These are phyloP conservation scores for Junonia oenone DNA, from an alignment of 2,888 invertebrate genomes.

Conservation along the genomic window DNA sequence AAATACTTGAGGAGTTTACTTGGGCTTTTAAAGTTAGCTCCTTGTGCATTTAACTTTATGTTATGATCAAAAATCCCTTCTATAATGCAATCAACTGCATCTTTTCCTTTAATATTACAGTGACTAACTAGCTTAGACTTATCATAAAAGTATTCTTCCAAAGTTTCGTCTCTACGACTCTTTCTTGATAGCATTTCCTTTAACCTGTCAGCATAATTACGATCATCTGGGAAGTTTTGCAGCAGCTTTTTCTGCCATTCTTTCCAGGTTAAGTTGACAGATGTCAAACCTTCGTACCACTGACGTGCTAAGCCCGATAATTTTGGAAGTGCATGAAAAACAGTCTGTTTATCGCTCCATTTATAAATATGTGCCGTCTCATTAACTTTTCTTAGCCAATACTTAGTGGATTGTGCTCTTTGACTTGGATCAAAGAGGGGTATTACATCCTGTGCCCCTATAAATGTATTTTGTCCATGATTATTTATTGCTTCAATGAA, in stretches of 20 bases:
- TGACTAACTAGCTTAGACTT: not conserved
- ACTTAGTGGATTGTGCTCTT: slow-evolving; percentile 14
- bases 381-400: slow-evolving; percentile 28
- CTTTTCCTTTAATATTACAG: slow-evolving; percentile 10
- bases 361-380: slow-evolving; percentile 26
- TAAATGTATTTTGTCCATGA: not conserved
- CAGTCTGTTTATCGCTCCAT: slow-evolving; percentile 26
- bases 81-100: slow-evolving; percentile 29
- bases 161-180: slow-evolving; percentile 24
- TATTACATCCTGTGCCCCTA: slow-evolving; percentile 16
- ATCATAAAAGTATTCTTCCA: slow-evolving; percentile 26
- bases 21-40: slow-evolving; percentile 9
- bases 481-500: not conserved
- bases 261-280: not conserved
- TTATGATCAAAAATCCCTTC: slow-evolving; percentile 26
- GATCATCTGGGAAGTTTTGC: slow-evolving; percentile 27
- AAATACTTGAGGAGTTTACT: not conserved
- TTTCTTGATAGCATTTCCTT: slow-evolving; percentile 18
- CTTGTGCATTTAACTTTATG: slow-evolving; percentile 25
- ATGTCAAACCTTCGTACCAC: slow-evolving; percentile 29
- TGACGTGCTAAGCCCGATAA: slow-evolving; percentile 26
- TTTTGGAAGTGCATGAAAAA: slow-evolving; percentile 30
- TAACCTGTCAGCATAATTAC: slow-evolving; percentile 28
- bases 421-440: slow-evolving; percentile 22
- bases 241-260: slow-evolving; percentile 27